Conservation (phyloP, 2,888 invertebrate genomes). For the Chymomyza amoena region DNA sequence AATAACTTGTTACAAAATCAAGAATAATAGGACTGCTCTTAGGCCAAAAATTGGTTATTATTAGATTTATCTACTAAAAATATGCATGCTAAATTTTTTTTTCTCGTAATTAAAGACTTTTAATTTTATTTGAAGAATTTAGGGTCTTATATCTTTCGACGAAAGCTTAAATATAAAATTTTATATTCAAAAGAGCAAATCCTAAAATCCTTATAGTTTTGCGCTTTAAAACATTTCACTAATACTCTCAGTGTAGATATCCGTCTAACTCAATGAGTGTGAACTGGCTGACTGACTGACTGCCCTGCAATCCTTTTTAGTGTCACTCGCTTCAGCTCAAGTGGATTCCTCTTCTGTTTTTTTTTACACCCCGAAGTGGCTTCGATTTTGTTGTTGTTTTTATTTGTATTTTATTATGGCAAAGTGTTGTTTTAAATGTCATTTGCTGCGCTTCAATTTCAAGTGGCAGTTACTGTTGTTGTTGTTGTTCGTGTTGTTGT, state of each 20-base stretch:
- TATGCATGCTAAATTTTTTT: too few relatives aligned
- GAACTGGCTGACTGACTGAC: constrained; percentile 20
- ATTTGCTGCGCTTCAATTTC: constrained; percentile 40
- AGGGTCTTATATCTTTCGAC: too few relatives aligned
- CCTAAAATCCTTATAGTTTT: neutral
- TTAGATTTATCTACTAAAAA: too few relatives aligned
- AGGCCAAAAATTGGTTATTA: too few relatives aligned
- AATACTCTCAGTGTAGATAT: constrained; percentile 22
- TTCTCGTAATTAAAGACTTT: too few relatives aligned
- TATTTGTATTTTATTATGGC: constrained; percentile 59
- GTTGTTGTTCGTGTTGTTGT: constrained; percentile 2
- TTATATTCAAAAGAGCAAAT: neutral
- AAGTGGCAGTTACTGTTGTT: constrained; percentile 34
- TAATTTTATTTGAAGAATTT: too few relatives aligned
- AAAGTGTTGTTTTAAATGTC: constrained; percentile 61
- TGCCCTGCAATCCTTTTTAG: constrained; percentile 46
- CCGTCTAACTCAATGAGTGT: neutral
- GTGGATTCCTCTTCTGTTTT: constrained; percentile 51
- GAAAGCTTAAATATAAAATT: too few relatives aligned
- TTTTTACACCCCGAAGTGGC: neutral
- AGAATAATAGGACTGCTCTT: too few relatives aligned
- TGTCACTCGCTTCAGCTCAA: constrained; percentile 44
- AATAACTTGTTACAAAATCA: too few relatives aligned
- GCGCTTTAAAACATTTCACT: neutral
- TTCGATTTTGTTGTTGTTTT: constrained; percentile 33